A percentile compares a stretch with the other conserved stretches of the same genome.
Conservation (phyloP, 2,888 invertebrate species). For the Eupithecia abbreviata region DNA sequence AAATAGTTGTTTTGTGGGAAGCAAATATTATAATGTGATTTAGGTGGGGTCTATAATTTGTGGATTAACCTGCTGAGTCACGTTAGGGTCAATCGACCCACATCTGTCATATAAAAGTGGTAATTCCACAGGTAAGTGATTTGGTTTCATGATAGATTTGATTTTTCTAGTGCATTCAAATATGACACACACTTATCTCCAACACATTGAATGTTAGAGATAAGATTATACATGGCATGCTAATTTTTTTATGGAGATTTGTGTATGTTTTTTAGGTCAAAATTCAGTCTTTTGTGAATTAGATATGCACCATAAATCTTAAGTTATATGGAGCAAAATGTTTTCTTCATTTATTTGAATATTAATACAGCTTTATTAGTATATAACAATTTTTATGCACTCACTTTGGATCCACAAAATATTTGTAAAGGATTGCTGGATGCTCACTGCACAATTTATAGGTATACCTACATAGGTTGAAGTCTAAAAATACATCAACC, state of each 20-base stretch:
- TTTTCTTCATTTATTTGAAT: slow-evolving; percentile 54
- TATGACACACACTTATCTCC: too few species aligned
- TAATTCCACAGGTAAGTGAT: not conserved
- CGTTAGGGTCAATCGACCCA: not conserved
- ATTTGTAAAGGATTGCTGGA: slow-evolving; percentile 75
- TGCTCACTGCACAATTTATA: slow-evolving; percentile 61
- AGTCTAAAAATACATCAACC: slow-evolving; percentile 80
- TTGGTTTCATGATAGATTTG: not conserved
- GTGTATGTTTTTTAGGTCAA: not conserved
- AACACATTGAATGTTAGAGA: not conserved
- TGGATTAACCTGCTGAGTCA: not conserved
- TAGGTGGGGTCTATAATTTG: not conserved
- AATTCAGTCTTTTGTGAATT: slow-evolving; percentile 9
- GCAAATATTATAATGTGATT: not conserved
- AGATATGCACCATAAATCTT: slow-evolving; percentile 9
- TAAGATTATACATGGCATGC: not conserved
- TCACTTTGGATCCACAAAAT: slow-evolving; percentile 56
- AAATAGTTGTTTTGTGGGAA: not conserved
- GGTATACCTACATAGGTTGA: slow-evolving; percentile 48
- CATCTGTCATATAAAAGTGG: not conserved
- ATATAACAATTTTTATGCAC: slow-evolving; percentile 8
- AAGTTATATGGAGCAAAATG: not conserved
- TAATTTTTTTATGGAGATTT: not conserved
- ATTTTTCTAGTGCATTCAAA: not conserved
- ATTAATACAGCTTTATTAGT: not conserved